A percentile compares a stretch with the other conserved stretches of the same genome.
Evolutionary conservation across 1,140 invertebrate genomes (phyloP).

Genomic region (Diachasma alloeum): DNA sequence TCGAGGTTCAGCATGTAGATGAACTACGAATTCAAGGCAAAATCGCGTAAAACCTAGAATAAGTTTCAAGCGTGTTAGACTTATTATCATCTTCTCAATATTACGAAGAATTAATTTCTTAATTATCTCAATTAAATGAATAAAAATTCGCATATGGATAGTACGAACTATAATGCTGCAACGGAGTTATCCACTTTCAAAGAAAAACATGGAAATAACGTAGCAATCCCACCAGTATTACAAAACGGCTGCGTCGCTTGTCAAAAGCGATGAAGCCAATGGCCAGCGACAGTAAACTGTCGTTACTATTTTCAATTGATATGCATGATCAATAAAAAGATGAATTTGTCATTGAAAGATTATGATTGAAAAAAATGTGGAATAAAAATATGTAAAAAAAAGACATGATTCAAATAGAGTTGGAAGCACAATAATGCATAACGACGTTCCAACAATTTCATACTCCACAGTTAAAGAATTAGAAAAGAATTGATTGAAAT

Average conservation of each 20-base stretch:
- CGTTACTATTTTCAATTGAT: neutral
- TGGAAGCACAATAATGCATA: conserved; percentile 52
- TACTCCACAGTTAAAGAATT: conserved; percentile 11
- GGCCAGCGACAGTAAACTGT: neutral
- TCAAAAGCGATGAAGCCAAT: neutral
- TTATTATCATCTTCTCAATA: neutral
- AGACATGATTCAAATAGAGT: conserved; percentile 21
- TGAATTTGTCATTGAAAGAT: neutral
- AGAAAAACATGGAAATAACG: neutral
- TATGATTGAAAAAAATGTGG: neutral
- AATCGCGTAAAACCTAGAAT: conserved; percentile 17
- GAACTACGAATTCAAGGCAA: conserved; percentile 60
- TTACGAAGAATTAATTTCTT: neutral
- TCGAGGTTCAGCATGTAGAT: conserved; percentile 52
- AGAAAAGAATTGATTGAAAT: conserved; percentile 21
- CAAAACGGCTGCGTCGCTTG: neutral
- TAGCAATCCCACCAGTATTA: conserved; percentile 1
- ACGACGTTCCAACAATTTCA: conserved; percentile 2
- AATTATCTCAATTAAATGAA: neutral
- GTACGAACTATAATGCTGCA: neutral
- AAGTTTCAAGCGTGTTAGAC: neutral
- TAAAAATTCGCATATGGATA: neutral
- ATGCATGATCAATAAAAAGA: neutral
- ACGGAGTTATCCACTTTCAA: neutral
- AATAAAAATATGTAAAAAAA: neutral